Evolutionary conservation across 2,888 invertebrate genomes (phyloP), one percentile per base, ranked within the genome.

Genomic region (Folsomia candida): DNA sequence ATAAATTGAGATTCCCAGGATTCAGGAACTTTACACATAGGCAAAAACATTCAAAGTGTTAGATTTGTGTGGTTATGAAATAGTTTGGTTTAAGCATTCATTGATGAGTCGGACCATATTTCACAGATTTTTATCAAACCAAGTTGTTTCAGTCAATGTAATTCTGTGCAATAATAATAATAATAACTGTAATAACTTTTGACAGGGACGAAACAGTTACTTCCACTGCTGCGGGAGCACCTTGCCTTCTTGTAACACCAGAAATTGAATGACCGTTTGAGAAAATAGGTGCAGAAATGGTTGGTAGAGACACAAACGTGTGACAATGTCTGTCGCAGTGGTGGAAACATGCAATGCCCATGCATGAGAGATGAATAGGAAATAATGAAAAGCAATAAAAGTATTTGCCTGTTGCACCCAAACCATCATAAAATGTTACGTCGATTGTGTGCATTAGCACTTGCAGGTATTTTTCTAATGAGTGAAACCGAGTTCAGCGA

Each of bases 1-100:
- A 68, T 69, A 69, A 70, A 73, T 75, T 72, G 70, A 72, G 70
- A 67, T 62, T 67, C 75, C 28, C 54, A 54, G 54, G 54, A 14
- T n/a, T 22, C 22, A n/a, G n/a, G n/a, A n/a, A n/a, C n/a, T n/a
- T n/a, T n/a, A n/a, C n/a, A n/a, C n/a, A n/a, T n/a, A n/a, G n/a
- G n/a, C n/a, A n/a, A n/a, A n/a, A n/a, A n/a, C n/a, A n/a, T n/a
- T n/a, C n/a, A n/a, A n/a, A n/a, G n/a, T n/a, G n/a, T n/a, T n/a
- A n/a, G n/a, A n/a, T n/a, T n/a, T n/a, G n/a, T n/a, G n/a, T n/a
- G n/a, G n/a, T n/a, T n/a, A n/a, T n/a, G n/a, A n/a, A n/a, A n/a
- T n/a, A n/a, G n/a, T n/a, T n/a, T n/a, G n/a, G n/a, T 22, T 54
- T 54, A 20, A 14, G 54, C 20, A 54, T 54, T 54, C 54, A n/a